phyloP scores from a whole-genome alignment of 1,140 invertebrate genomes.

The Gryllus bimaculatus region DNA sequence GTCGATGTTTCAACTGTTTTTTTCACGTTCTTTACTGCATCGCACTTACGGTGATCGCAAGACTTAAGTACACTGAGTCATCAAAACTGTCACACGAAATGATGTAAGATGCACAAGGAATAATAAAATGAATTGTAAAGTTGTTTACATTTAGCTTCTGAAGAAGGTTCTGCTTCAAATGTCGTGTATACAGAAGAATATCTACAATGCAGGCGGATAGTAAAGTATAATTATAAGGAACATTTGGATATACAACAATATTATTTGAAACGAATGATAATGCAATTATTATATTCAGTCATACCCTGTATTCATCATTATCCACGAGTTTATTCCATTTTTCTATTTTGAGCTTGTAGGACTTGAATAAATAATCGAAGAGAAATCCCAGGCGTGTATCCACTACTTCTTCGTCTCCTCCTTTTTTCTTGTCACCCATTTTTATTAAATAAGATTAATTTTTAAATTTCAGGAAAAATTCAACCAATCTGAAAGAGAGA shows the following conservation, averaged over 20 bases:
- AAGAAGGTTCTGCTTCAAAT: neutral
- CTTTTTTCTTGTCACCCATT: conserved; percentile 10
- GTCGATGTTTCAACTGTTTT: too few species aligned
- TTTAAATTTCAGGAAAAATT: too few species aligned
- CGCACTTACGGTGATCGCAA: too few species aligned
- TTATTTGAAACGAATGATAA: conserved; percentile 9
- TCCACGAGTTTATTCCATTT: conserved; percentile 67
- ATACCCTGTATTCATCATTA: conserved; percentile 51
- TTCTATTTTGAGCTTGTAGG: conserved; percentile 59
- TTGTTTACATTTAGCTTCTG: neutral
- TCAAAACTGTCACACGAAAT: too few species aligned
- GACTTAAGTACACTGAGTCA: too few species aligned
- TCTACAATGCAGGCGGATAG: neutral
- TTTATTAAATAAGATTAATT: too few species aligned
- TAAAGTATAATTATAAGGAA: neutral
- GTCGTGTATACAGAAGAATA: neutral
- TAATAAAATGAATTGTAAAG: neutral
- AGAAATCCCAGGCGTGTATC: conserved; percentile 44
- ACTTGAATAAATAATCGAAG: conserved; percentile 45
- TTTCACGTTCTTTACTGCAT: too few species aligned
- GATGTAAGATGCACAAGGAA: too few species aligned
- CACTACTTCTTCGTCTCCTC: conserved; percentile 20
- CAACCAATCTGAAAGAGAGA: too few species aligned
- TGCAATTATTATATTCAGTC: neutral
- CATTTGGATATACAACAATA: neutral